These are phyloP conservation scores for Didymodactylos carnosus DNA, from an alignment of 2,888 invertebrate species.

Conservation along the genomic window DNA sequence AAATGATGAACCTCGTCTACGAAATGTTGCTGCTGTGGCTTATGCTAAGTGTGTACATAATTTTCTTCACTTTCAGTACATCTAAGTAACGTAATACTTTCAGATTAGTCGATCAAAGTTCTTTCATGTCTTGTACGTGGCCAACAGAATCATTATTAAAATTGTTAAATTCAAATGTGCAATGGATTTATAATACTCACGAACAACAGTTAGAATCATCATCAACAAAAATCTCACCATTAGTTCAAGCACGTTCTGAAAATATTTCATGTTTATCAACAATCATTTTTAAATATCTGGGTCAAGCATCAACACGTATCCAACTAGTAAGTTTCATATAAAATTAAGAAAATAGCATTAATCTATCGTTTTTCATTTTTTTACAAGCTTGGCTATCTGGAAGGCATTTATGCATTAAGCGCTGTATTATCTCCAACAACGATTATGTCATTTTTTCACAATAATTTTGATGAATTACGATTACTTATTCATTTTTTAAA, in stretches of 20 bases:
- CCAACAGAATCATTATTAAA: neutral
- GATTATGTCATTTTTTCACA: neutral
- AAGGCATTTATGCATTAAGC: neutral
- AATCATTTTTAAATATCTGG: neutral
- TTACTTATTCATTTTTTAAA: neutral
- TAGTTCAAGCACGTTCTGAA: neutral
- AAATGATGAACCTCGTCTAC: neutral
- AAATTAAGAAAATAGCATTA: no score
- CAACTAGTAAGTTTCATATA: neutral
- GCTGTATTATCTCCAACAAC: neutral
- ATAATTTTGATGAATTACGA: neutral
- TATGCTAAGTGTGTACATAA: neutral
- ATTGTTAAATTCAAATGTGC: neutral
- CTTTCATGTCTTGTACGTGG: neutral
- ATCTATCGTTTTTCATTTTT: no score
- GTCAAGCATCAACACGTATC: neutral
- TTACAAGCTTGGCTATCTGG: neutral
- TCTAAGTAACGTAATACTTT: no score
- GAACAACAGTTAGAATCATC: neutral
- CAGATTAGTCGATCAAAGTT: neutral
- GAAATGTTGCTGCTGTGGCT: neutral
- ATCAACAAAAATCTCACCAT: neutral
- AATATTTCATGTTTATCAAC: neutral
- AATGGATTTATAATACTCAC: neutral
- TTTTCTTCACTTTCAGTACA: no score